Percentiles rank a stretch among this genome's conserved stretches.
Evolutionary conservation across 2,888 invertebrate genomes (phyloP).

Genomic region (Diogma glabrata): DNA sequence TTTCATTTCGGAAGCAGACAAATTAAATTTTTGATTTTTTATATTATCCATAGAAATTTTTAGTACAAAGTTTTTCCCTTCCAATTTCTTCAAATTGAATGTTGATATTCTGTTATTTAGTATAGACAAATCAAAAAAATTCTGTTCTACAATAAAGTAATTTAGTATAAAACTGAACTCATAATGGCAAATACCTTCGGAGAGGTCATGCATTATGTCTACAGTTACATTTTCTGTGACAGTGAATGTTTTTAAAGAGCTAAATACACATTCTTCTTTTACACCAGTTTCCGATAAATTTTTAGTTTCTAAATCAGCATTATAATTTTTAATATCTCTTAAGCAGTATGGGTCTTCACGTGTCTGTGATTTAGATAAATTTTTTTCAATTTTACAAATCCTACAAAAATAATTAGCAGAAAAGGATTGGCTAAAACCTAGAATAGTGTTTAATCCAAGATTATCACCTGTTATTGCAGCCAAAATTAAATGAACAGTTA

Average conservation of each 20-base stretch:
- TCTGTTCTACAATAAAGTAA: conserved; percentile 13
- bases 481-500: conserved; percentile 16
- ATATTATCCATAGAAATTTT: conserved; percentile 9
- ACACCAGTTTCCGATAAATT: conserved; percentile 15
- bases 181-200: background rate
- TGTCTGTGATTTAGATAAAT: conserved; percentile 11
- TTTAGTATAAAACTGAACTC: conserved; percentile 16
- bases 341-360: conserved; percentile 10
- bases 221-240: conserved; percentile 16
- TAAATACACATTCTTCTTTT: conserved; percentile 16
- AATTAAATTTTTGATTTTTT: conserved; percentile 15
- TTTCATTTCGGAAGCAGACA: conserved; percentile 17
- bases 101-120: conserved; percentile 10
- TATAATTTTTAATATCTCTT: conserved; percentile 13
- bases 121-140: conserved; percentile 10
- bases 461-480: conserved; percentile 19
- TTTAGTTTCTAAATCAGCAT: conserved; percentile 1
- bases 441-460: conserved; percentile 17
- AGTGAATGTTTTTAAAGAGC: conserved; percentile 16
- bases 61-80: conserved; percentile 4
- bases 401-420: conserved; percentile 13
- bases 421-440: conserved; percentile 19
- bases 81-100: conserved; percentile 7
- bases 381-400: conserved; percentile 15
- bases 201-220: conserved; percentile 20